phyloP scores from a whole-genome alignment of 2,113 vertebrate genomes.

The Phrynocephalus versicolor region DNA sequence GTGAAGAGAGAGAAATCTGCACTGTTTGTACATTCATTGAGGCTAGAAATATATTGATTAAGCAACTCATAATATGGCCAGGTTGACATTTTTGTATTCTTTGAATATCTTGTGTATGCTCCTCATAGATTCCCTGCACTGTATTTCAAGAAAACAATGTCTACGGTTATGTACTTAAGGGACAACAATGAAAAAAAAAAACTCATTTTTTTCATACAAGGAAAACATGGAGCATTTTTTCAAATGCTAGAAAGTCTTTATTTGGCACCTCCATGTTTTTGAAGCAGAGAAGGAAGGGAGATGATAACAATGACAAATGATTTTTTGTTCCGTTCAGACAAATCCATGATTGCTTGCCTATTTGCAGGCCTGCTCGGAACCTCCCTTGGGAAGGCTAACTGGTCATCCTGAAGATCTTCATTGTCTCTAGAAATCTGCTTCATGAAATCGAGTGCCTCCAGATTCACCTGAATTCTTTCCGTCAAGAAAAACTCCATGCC shows the following conservation, averaged over 20 bases:
- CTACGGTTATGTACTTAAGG: not conserved
- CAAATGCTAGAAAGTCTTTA: too few species aligned
- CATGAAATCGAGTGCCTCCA: not conserved
- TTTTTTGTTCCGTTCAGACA: not conserved
- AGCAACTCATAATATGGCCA: not conserved
- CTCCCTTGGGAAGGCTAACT: not conserved
- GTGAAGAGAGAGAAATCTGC: not conserved
- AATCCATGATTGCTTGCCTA: not conserved
- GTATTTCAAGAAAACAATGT: not conserved
- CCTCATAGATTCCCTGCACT: not conserved
- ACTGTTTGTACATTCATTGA: not conserved
- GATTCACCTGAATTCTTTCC: not conserved
- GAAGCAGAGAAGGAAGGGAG: not conserved
- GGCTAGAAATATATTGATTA: not conserved
- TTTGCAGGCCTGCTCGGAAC: not conserved
- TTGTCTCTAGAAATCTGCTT: not conserved
- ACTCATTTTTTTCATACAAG: not conserved
- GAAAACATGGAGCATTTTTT: not conserved
- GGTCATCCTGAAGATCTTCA: not conserved
- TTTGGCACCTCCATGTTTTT: too few species aligned
- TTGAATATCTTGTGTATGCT: not conserved
- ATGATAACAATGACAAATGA: too few species aligned
- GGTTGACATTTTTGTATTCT: not conserved
- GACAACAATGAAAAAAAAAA: too few species aligned
- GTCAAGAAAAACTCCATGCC: not conserved